Evolutionary conservation across 2,113 vertebrate genomes (phyloP), one percentile per base, ranked within the genome.

Genomic region (Hiodon tergisus): DNA sequence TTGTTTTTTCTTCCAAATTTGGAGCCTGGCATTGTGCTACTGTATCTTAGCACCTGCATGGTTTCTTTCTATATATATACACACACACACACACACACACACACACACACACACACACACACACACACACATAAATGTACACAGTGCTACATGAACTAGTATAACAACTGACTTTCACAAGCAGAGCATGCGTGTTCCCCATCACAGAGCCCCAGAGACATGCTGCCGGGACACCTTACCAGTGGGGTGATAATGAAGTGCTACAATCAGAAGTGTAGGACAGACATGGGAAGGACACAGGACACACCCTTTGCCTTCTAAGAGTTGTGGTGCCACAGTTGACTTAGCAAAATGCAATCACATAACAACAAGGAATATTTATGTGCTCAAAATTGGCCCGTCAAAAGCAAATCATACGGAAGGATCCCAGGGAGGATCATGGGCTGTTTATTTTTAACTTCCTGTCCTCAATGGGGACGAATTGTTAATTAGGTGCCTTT

Each of bases 401-500:
- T 50, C 50, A 48, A 59, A 71, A 71, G 31, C 70, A 46, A 48
- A 71, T 58, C 16, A 14, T 48, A 71, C 11, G 14, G 46, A 60
- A 59, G 14, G 5, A 59, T 60, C 14, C 57, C 55, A 59, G 55
- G 58, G 70, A 50, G 70, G 46, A n/a, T 3, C 5, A 53, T 4
- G 53, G 69, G 8, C 4, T 63, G 61, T 63, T 63, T 63, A 14
- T 63, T 63, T 63, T 63, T 16, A 63, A 9, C 7, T 8, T 13
- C 14, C 14, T 46, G 54, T 70, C 50, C 57, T 58, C 70, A 59
- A 31, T 8, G 13, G 11, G 31, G 31, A 59, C 48, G 31, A 53
- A 58, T 55, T 57, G 53, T 70, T 70, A 70, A 70, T 70, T 16
- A 31, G 54, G 16, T 57, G 54, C 58, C 14, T 59, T 14, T 59